A percentile compares a stretch with the other conserved stretches of the same genome.
These are phyloP conservation scores for Ptychochromis oligacanthus DNA, from an alignment of 2,113 vertebrate genomes.

Conservation along the genomic window DNA sequence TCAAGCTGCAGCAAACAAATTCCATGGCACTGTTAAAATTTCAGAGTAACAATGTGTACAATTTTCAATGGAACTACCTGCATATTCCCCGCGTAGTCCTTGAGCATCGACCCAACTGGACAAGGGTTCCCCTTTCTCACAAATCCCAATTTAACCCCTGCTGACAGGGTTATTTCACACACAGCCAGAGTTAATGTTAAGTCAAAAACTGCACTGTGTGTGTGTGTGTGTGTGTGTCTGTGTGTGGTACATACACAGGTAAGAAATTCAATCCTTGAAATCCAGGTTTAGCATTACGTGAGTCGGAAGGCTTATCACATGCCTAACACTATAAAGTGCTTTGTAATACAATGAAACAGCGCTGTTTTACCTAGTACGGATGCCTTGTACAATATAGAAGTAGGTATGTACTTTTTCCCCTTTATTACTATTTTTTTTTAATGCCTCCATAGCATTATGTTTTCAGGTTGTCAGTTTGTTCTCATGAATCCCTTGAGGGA, in stretches of 20 bases:
- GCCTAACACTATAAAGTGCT: background rate
- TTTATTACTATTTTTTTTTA: background rate
- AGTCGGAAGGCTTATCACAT: background rate
- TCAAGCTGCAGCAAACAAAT: background rate
- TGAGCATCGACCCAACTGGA: background rate
- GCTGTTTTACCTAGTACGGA: background rate
- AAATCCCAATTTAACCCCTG: slow-evolving; percentile 4
- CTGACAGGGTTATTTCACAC: slow-evolving; percentile 5
- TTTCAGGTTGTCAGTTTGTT: background rate
- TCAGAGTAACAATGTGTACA: background rate
- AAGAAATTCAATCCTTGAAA: slow-evolving; percentile 9
- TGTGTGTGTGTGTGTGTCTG: background rate
- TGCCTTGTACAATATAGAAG: no score
- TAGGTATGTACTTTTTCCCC: background rate
- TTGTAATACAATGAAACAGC: background rate
- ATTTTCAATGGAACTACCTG: background rate
- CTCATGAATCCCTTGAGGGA: background rate
- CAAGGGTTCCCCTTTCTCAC: background rate
- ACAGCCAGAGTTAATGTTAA: background rate
- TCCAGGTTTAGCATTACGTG: slow-evolving; percentile 1
- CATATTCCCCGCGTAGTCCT: background rate
- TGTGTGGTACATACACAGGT: background rate
- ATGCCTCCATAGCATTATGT: background rate
- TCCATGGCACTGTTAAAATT: background rate
- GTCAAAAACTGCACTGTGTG: background rate